Evolutionary conservation across 2,113 vertebrate genomes (phyloP), one percentile per base, ranked within the genome.

Genomic region (Pontoporia blainvillei): DNA sequence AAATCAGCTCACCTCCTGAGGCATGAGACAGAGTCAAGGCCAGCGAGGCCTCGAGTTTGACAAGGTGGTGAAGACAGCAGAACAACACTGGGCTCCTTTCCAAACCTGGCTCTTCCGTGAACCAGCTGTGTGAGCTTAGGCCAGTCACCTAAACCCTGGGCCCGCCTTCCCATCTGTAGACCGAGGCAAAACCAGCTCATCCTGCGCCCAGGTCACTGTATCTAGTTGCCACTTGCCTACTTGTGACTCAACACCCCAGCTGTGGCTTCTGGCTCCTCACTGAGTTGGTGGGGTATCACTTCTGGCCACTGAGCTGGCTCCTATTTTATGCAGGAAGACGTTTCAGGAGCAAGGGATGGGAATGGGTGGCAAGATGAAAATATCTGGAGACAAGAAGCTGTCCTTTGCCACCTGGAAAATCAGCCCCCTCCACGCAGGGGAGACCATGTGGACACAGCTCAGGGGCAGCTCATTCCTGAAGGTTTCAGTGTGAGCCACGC

Each of bases 221-320:
- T 2, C 15, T 41, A 39, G 2, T 29, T 52, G 49, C 39, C 44
- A 7, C 0, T 0, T 0, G 7, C 92, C 46, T 64, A 8, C 54
- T 29, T 36, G 66, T 46, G 46, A 64, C 25, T 36, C 71, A 1
- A 44, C 31, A 15, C 14, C 39, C 61, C 81, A 29, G 34, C 61
- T 54, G 27, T 18, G 49, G 52, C 36, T 84, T 23, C n/a, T 41
- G 39, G 64, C 54, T 41, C 84, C 34, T 18, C 13, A 7, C 34
- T 20, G 49, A 27, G 13, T 13, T 1, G 10, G n/a, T 39, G 17
- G 41, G 29, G 10, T 17, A 5, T 13, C 3, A 23, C 34, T 90
- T 64, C 71, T 36, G 75, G 64, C 23, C n/a, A 72, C 36, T 27
- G 34, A 54, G 9, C 54, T 29, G 61, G 20, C 39, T 73, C 84